A percentile compares a stretch with the other conserved stretches of the same genome.
These are phyloP conservation scores for Ceratosolen solmsi DNA, from an alignment of 1,140 invertebrate species.

Conservation along the genomic window DNA sequence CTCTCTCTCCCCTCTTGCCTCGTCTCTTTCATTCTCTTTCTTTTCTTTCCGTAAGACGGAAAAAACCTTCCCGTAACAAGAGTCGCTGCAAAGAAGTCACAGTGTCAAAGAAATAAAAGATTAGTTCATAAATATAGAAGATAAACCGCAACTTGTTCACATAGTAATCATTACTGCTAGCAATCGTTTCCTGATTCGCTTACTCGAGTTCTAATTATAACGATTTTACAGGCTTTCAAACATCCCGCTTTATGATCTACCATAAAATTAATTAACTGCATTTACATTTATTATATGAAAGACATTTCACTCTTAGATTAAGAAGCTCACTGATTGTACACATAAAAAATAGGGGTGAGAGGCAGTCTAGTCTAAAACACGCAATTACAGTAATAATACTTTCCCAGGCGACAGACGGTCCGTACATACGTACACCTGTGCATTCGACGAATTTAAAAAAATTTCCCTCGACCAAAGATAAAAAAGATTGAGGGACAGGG, in stretches of 20 bases:
- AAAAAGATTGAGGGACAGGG: constrained; percentile 5
- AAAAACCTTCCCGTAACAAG: constrained; percentile 50
- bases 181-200: neutral
- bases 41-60: constrained; percentile 47
- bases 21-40: neutral
- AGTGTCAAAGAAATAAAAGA: neutral
- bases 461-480: constrained; percentile 27
- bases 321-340: neutral
- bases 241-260: neutral
- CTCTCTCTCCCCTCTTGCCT: too few relatives aligned
- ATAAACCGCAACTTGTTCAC: neutral
- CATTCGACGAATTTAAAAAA: constrained; percentile 27
- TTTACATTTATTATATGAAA: neutral
- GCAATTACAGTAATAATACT: constrained; percentile 33
- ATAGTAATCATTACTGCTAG: neutral
- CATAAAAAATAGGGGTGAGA: neutral
- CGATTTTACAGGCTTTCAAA: neutral
- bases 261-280: neutral
- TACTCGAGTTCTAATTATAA: neutral
- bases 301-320: neutral
- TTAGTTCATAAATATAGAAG: too few relatives aligned
- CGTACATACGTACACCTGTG: constrained; percentile 6
- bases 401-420: constrained; percentile 37
- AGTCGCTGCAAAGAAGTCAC: neutral
- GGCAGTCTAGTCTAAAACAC: neutral